Evolutionary conservation across 1,140 invertebrate species (phyloP).

Genomic region (Drosophila sturtevanti): DNA sequence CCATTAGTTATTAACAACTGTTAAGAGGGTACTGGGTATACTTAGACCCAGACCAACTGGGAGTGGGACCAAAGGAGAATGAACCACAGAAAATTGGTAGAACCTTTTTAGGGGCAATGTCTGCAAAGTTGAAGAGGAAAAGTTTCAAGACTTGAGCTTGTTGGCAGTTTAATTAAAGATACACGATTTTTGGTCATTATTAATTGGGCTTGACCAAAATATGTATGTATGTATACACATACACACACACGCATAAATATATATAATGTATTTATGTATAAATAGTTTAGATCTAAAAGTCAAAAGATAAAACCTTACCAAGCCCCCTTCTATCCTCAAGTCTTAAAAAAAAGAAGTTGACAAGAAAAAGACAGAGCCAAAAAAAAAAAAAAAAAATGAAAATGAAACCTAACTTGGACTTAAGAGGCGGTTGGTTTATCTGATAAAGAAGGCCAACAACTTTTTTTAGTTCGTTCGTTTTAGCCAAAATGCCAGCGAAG

Average conservation of each 20-base stretch:
- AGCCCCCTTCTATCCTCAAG: slow-evolving; percentile 55
- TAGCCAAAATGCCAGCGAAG: slow-evolving; percentile 68
- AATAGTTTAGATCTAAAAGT: slow-evolving; percentile 15
- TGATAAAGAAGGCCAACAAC: slow-evolving; percentile 62
- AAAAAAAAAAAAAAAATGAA: slow-evolving; percentile 42
- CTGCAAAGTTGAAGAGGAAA: slow-evolving; percentile 10
- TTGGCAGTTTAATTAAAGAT: slow-evolving; percentile 25
- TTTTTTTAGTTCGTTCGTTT: slow-evolving; percentile 38
- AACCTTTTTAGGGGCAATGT: slow-evolving; percentile 22
- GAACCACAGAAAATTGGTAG: slow-evolving; percentile 13
- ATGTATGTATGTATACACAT: background rate
- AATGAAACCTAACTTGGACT: slow-evolving; percentile 58
- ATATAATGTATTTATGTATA: slow-evolving; percentile 41
- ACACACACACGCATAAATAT: slow-evolving; percentile 5
- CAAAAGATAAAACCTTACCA: slow-evolving; percentile 45
- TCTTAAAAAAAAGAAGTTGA: slow-evolving; percentile 52
- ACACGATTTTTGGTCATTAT: slow-evolving; percentile 54
- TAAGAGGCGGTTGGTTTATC: slow-evolving; percentile 50
- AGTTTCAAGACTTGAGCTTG: slow-evolving; percentile 34
- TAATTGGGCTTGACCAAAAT: slow-evolving; percentile 61
- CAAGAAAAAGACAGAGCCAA: slow-evolving; percentile 50
- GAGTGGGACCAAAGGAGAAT: background rate
- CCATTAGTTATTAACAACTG: slow-evolving; percentile 39
- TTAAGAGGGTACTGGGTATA: slow-evolving; percentile 15
- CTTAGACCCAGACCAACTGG: background rate